These are phyloP conservation scores for Chanos chanos DNA, from an alignment of 2,797 vertebrate genomes.

Conservation along the genomic window DNA sequence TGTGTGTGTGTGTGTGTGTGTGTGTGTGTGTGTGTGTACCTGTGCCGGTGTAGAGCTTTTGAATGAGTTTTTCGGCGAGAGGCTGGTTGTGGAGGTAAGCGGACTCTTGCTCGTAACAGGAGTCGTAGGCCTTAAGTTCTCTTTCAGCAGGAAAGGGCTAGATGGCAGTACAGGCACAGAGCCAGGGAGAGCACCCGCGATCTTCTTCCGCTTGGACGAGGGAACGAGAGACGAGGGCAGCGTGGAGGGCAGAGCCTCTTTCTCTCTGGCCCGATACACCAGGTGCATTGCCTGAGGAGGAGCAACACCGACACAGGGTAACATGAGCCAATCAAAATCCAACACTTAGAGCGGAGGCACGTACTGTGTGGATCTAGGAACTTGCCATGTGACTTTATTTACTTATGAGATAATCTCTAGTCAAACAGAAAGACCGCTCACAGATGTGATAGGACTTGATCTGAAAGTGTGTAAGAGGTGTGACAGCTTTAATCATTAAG, in stretches of 20 bases:
- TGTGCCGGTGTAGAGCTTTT: constrained; percentile 68
- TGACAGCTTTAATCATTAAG: neutral
- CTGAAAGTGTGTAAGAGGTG: neutral
- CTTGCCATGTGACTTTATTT: too few species aligned
- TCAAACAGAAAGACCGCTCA: neutral
- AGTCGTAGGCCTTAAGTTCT: constrained; percentile 79
- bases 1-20: neutral
- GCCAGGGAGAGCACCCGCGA: constrained; percentile 70
- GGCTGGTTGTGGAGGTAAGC: constrained; percentile 69
- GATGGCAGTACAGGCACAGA: constrained; percentile 80
- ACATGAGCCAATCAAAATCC: neutral
- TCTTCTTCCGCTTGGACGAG: constrained; percentile 88
- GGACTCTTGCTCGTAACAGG: constrained; percentile 73
- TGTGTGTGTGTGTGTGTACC: constrained; percentile 57
- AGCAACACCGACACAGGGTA: neutral
- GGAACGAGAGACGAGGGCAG: constrained; percentile 86
- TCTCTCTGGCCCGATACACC: constrained; percentile 93
- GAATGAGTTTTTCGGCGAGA: constrained; percentile 86
- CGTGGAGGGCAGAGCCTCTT: constrained; percentile 82
- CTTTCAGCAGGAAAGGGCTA: constrained; percentile 77
- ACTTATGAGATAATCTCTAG: too few species aligned
- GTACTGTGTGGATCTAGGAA: neutral
- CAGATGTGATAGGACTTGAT: neutral
- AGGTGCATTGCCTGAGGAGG: constrained; percentile 88
- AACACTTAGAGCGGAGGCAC: neutral